phyloP scores from a whole-genome alignment of 1,140 invertebrate genomes.

The Atta cephalotes region DNA sequence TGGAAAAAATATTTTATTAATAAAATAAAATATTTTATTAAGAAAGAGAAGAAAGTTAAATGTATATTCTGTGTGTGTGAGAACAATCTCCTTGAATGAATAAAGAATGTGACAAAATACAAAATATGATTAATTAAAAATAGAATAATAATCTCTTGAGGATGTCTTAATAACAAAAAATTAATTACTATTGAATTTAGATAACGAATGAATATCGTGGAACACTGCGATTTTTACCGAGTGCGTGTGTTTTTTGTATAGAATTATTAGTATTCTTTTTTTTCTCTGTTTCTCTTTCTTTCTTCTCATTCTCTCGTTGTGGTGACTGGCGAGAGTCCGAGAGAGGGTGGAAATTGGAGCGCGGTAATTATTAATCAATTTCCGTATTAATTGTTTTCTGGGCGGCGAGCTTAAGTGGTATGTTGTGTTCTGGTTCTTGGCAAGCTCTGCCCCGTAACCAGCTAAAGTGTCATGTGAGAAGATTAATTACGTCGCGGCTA shows the following conservation, averaged over 20 bases:
- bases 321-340: conserved; percentile 67
- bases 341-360: conserved; percentile 72
- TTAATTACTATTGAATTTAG: conserved; percentile 24
- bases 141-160: neutral
- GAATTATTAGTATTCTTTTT: conserved; percentile 34
- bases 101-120: neutral
- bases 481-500: conserved; percentile 79
- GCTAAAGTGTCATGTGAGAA: conserved; percentile 81
- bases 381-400: conserved; percentile 82
- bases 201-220: conserved; percentile 12
- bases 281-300: conserved; percentile 26
- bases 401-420: conserved; percentile 80
- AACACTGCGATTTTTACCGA: neutral
- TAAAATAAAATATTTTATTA: neutral
- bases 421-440: conserved; percentile 81
- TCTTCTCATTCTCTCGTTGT: conserved; percentile 37
- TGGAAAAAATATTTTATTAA: neutral
- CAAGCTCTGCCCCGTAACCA: conserved; percentile 78
- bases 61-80: neutral
- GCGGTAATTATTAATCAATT: conserved; percentile 83
- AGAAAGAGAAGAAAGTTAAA: neutral
- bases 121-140: neutral
- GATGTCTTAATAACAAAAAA: neutral
- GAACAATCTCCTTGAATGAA: neutral
- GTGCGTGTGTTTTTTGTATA: neutral